Percentiles rank a stretch among this genome's conserved stretches.
Evolutionary conservation across 2,113 vertebrate genomes (phyloP).

Genomic region (Circaetus cinerascens): DNA sequence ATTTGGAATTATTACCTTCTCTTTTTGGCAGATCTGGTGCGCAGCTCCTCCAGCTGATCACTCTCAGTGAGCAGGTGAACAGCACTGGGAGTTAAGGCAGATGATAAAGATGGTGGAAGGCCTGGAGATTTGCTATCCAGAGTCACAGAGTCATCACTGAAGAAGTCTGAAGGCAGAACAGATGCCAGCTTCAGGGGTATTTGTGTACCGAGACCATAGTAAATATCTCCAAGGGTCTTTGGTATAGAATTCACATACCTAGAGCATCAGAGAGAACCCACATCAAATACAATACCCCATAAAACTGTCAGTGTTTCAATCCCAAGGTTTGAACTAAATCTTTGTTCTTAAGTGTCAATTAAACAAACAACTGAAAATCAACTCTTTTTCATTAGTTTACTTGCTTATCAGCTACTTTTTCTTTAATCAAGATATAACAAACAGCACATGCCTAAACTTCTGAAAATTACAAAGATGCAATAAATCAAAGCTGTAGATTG

Average conservation of each 20-base stretch:
- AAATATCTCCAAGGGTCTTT: slow-evolving; percentile 83
- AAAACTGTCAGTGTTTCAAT: not conserved
- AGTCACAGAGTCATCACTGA: slow-evolving; percentile 88
- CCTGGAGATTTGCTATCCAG: slow-evolving; percentile 80
- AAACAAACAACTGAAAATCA: not conserved
- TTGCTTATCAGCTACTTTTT: not conserved
- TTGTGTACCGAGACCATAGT: slow-evolving; percentile 85
- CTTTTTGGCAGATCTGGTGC: slow-evolving; percentile 84
- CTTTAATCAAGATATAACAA: not conserved
- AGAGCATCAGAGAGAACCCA: not conserved
- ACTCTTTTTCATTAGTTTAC: not conserved
- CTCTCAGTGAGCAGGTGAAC: slow-evolving; percentile 49
- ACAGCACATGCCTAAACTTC: not conserved
- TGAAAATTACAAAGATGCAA: not conserved
- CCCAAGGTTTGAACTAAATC: not conserved
- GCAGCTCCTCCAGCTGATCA: slow-evolving; percentile 82
- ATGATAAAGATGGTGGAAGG: slow-evolving; percentile 53
- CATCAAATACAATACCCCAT: not conserved
- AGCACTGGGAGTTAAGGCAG: slow-evolving; percentile 42
- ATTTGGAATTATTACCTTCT: slow-evolving; percentile 73
- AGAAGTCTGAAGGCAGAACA: slow-evolving; percentile 88
- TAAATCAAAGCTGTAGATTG: not conserved
- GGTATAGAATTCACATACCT: slow-evolving; percentile 86
- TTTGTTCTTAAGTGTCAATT: not conserved
- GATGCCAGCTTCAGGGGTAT: slow-evolving; percentile 83